Percentiles rank a stretch among this genome's conserved stretches.
These are phyloP conservation scores for Thymelicus lineola DNA, from an alignment of 2,888 invertebrate species.

Conservation along the genomic window DNA sequence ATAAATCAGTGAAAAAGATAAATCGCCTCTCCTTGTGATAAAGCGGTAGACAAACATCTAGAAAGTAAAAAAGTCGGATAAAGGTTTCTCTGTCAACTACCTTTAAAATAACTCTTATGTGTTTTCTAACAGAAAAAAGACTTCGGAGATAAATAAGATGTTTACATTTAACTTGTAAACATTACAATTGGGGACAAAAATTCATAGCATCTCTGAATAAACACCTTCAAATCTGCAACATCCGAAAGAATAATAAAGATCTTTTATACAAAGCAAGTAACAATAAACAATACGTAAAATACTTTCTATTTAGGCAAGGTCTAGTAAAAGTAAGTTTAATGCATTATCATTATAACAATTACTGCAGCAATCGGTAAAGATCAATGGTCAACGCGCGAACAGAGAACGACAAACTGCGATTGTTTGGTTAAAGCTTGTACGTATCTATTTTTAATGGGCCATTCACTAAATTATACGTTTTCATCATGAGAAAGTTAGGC, in stretches of 20 bases:
- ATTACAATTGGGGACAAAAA: not conserved
- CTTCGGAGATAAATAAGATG: not conserved
- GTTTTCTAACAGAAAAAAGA: not conserved
- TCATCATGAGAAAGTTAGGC: conserved; percentile 69
- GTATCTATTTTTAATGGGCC: conserved; percentile 63
- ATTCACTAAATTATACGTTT: conserved; percentile 76
- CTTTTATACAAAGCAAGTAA: conserved; percentile 59
- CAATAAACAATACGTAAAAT: conserved; percentile 60
- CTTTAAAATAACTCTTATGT: not conserved
- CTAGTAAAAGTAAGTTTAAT: conserved; percentile 66
- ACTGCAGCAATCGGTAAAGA: conserved; percentile 59
- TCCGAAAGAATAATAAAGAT: conserved; percentile 39
- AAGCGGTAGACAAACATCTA: not conserved
- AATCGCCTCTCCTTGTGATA: not conserved
- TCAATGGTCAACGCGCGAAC: conserved; percentile 62
- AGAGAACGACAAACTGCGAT: conserved; percentile 59
- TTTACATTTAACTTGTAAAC: conserved; percentile 6
- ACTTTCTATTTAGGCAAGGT: conserved; percentile 63
- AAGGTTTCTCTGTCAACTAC: not conserved
- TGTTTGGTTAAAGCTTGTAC: conserved; percentile 66
- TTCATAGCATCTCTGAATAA: not conserved
- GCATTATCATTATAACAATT: conserved; percentile 67
- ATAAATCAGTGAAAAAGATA: not conserved
- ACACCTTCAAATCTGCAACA: conserved; percentile 3
- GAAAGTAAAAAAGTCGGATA: conserved; percentile 7